phyloP scores from a whole-genome alignment of 2,113 vertebrate species.

The Crotophaga sulcirostris region DNA sequence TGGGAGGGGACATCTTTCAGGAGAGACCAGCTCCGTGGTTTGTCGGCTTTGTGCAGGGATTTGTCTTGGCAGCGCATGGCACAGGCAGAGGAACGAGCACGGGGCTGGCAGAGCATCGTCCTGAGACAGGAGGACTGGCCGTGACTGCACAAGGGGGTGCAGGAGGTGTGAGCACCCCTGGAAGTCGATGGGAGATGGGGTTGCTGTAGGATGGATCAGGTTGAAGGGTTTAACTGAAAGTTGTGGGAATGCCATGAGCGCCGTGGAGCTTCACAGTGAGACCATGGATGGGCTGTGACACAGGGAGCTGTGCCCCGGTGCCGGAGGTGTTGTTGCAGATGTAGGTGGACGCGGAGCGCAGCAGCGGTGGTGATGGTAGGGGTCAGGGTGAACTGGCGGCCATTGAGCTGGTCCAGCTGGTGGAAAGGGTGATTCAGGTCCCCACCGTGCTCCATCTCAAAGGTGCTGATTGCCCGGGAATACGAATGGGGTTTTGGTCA shows the following conservation, averaged over 20 bases:
- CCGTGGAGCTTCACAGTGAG: neutral
- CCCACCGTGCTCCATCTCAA: neutral
- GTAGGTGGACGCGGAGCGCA: accelerated
- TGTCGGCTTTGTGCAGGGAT: neutral
- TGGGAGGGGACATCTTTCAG: accelerated
- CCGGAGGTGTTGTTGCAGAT: neutral
- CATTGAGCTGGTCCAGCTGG: neutral
- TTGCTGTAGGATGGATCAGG: neutral
- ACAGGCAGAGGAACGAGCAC: accelerated
- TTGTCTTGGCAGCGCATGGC: accelerated
- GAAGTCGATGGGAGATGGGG: neutral
- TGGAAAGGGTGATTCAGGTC: neutral
- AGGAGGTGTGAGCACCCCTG: neutral
- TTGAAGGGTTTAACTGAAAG: neutral
- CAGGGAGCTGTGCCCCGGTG: neutral
- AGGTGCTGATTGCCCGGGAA: neutral
- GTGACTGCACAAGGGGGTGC: accelerated
- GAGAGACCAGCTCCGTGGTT: accelerated
- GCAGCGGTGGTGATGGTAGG: neutral
- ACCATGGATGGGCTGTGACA: accelerated
- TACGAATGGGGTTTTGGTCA: neutral
- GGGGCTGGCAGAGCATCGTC: neutral
- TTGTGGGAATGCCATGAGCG: neutral
- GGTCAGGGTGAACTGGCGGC: neutral
- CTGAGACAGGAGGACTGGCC: neutral